Base-by-base conservation (phyloP, 2,797 vertebrate genomes). In the Lemur catta region DNA sequence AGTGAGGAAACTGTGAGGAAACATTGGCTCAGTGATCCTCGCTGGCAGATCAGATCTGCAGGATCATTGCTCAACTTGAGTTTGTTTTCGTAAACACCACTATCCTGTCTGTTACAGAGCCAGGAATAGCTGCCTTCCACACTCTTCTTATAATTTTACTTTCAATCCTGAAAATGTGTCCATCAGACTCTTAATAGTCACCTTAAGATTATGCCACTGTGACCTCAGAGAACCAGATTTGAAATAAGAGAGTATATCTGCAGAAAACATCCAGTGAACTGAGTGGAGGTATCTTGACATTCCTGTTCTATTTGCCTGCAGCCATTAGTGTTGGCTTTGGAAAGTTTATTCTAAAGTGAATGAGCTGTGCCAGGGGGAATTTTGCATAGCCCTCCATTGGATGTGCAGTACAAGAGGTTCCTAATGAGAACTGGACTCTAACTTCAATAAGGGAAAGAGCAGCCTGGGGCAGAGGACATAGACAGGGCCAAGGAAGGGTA, bases 131-230 rank as follows among this genome's bases (percentile, higher is more conserved):
- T 76, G 30, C 75, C 48, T 69, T 89, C 65, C 28, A 86, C 52
- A 43, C 86, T 96, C 78, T 89, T 96, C 78, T 75, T 86, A n/a
- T 65, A 52, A 85, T 85, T 90, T 81, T 79, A 61, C 61, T 94
- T 87, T 28, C 48, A 96, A 10, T 95, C 55, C 75, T 74, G 67
- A 93, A 89, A 94, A 93, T 38, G 30, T 90, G 28, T 41, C 82
- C 12, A 52, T 72, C 43, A 43, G 80, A 72, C 86, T 94, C 65
- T 65, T 69, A 57, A 35, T 11, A 74, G 38, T 81, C 65, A 52
- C 48, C 1, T 92, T 72, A 82, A 88, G 72, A 74, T 72, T 30
- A 79, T 13, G 84, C 5, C 75, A 30, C 52, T 41, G n/a, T 90
- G 69, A 71, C 84, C 74, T 85, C 79, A 80, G 93, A 90, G n/a